phyloP scores from a whole-genome alignment of 1,140 invertebrate genomes.

The Neodiprion virginianus region DNA sequence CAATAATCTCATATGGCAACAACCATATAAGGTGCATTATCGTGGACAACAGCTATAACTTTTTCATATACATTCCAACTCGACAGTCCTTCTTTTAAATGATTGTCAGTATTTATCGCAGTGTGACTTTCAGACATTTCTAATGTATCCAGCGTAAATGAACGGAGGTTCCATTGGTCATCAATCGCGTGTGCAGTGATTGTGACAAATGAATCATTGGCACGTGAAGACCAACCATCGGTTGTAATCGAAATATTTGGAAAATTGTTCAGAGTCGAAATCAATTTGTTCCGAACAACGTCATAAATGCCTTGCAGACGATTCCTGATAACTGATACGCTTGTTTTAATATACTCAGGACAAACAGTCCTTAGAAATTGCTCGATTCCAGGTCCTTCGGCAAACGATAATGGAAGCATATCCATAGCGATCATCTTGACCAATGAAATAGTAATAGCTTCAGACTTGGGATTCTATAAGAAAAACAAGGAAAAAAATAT shows the following conservation, averaged over 20 bases:
- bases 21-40: conserved; percentile 16
- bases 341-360: conserved; percentile 10
- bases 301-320: conserved; percentile 8
- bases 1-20: neutral
- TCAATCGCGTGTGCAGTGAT: conserved; percentile 13
- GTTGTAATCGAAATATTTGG: neutral
- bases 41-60: conserved; percentile 21
- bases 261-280: too few species aligned
- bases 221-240: conserved; percentile 5
- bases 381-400: neutral
- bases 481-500: neutral
- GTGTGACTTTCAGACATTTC: conserved; percentile 8
- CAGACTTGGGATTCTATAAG: neutral
- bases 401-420: conserved; percentile 13
- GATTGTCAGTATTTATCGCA: neutral
- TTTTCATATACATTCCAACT: conserved; percentile 10
- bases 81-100: neutral
- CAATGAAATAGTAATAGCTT: neutral
- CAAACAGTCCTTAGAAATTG: conserved; percentile 5
- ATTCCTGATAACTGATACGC: neutral
- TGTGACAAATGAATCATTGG: neutral
- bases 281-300: neutral
- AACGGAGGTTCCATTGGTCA: conserved; percentile 9
- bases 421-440: conserved; percentile 9
- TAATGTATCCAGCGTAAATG: conserved; percentile 11